Percentiles rank a stretch among this genome's conserved stretches.
phyloP scores from a whole-genome alignment of 1,140 invertebrate genomes.

The Euwallacea fornicatus region DNA sequence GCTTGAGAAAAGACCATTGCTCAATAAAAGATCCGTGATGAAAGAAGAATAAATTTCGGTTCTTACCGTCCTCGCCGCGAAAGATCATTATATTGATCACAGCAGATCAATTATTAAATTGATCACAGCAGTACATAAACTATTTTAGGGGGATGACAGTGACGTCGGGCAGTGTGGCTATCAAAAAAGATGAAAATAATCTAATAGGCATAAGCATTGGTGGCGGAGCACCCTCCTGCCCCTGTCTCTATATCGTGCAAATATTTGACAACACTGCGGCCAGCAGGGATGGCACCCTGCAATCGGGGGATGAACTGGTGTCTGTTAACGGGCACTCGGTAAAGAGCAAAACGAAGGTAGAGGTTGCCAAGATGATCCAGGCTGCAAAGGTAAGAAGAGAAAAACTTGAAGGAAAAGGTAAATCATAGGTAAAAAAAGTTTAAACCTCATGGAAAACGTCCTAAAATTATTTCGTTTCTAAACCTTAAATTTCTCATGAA shows the following conservation, averaged over 20 bases:
- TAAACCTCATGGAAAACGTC: too few relatives aligned
- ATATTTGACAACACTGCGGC: conserved; percentile 98
- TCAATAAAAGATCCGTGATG: background rate
- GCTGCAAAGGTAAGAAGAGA: conserved; percentile 66
- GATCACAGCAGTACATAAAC: background rate
- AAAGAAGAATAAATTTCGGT: background rate
- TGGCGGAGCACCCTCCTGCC: conserved; percentile 93
- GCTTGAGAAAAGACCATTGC: background rate
- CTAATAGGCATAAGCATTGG: conserved; percentile 98
- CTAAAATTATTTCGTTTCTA: too few relatives aligned
- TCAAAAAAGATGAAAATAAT: conserved; percentile 93
- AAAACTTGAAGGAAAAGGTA: too few relatives aligned
- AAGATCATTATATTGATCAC: background rate
- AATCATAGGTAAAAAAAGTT: too few relatives aligned
- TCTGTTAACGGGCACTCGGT: conserved; percentile 90
- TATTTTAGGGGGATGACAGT: conserved; percentile 91
- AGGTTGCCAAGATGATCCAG: conserved; percentile 98
- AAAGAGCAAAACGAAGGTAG: conserved; percentile 96
- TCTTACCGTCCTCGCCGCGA: too few relatives aligned
- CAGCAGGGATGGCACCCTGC: conserved; percentile 83
- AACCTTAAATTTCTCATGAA: too few relatives aligned
- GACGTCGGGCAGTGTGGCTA: conserved; percentile 88
- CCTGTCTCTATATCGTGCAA: conserved; percentile 96
- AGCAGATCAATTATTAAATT: background rate
- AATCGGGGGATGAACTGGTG: conserved; percentile 95